These are phyloP conservation scores for Manis pentadactyla DNA, from an alignment of 2,797 vertebrate genomes.

Conservation along the genomic window DNA sequence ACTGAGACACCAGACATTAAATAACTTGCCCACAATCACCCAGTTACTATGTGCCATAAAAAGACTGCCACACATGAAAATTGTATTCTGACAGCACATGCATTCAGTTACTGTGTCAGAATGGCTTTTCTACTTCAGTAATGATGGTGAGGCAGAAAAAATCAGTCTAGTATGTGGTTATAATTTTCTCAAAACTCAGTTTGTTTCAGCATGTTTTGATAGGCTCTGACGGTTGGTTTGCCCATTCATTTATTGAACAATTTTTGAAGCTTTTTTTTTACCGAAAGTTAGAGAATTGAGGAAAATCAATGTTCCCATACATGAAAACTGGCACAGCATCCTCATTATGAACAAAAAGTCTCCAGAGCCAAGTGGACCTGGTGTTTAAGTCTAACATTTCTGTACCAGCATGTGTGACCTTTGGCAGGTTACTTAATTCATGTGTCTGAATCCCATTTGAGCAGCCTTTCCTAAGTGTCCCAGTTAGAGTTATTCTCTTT, in stretches of 20 bases:
- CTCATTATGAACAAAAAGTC: neutral
- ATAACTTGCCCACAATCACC: neutral
- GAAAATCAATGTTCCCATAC: neutral
- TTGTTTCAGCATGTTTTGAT: neutral
- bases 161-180: neutral
- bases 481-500: neutral
- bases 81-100: neutral
- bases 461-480: neutral
- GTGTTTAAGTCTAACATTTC: neutral
- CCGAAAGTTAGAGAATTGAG: neutral
- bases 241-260: neutral
- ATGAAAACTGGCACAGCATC: neutral
- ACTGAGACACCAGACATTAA: neutral
- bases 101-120: neutral
- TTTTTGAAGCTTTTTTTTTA: neutral
- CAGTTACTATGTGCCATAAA: neutral
- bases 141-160: neutral
- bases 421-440: neutral
- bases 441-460: neutral
- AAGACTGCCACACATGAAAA: neutral
- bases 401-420: neutral
- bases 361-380: neutral
- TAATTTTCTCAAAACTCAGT: neutral
- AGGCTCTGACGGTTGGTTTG: neutral
- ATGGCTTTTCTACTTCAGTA: constrained; percentile 1